Evolutionary conservation across 1,140 invertebrate species (phyloP), one percentile per base, ranked within the genome.

Genomic region (Eurosta solidaginis): DNA sequence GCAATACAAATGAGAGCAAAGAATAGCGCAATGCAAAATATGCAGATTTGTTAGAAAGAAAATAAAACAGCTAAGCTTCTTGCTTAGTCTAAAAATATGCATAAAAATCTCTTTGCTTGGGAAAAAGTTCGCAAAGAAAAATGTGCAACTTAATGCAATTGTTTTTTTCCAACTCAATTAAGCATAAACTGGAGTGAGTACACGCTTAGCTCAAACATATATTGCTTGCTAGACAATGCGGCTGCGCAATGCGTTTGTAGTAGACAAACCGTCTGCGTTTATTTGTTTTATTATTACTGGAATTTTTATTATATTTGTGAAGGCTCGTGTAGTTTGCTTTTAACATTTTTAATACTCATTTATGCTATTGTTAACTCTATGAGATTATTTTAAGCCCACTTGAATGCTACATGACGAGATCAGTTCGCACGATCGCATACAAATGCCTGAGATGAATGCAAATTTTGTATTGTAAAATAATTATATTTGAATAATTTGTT

Each of bases 401-500:
- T 68, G 36, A 68, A n/a, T 59, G 50, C 50, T 2, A 2, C 14
- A 14, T 6, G 59, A 36, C 40, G 59, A 42, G 59, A 68, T 68
- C 59, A 68, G 59, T 68, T 68, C 59, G 59, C 59, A 68, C 59
- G 59, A 68, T 68, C 59, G 59, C 36, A 68, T 40, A 20, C 27
- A 40, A 68, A 68, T 68, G 59, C 59, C n/a, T 59, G 29, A 29
- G 27, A 59, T 59, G 29, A 59, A 59, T 59, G 59, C 29, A 68
- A 68, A 40, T 68, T 68, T 42, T 3, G n/a, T 20, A 68, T 68
- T 68, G 59, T 68, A 22, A 40, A 68, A 36, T 68, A 68, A 68
- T 68, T 40, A 68, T 68, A 40, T 68, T 68, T 68, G 59, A 68
- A 68, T 68, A 42, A 68, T 68, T 68, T 68, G 59, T 17, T 42